Conservation (phyloP, 2,888 invertebrate species). For the Villa cingulata region DNA sequence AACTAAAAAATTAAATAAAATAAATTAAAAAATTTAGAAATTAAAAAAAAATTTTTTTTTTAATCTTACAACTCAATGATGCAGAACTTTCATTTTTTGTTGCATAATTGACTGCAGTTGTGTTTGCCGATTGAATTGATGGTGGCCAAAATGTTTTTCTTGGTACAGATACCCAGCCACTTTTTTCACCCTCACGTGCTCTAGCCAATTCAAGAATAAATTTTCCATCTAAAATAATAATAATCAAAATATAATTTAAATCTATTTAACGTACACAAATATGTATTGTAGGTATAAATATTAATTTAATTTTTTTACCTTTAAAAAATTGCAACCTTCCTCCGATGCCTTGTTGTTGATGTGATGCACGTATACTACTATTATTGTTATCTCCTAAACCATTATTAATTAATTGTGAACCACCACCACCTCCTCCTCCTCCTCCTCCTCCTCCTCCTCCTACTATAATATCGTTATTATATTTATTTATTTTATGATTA, state of each 20-base stretch:
- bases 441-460: constrained; percentile 15
- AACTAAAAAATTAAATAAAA: constrained; percentile 37
- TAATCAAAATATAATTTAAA: neutral
- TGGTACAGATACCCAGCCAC: constrained; percentile 80
- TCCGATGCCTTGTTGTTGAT: constrained; percentile 17
- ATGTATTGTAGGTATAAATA: neutral
- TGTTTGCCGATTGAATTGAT: constrained; percentile 47
- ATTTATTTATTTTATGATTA: neutral
- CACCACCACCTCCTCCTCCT: constrained; percentile 13
- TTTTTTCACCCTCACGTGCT: constrained; percentile 62
- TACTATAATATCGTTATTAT: constrained; percentile 6
- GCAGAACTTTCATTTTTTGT: constrained; percentile 56
- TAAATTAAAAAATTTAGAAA: too few relatives aligned
- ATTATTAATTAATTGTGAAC: constrained; percentile 1
- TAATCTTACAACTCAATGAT: constrained; percentile 64
- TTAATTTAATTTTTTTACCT: constrained; percentile 19
- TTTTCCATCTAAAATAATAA: constrained; percentile 61
- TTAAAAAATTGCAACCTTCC: constrained; percentile 36
- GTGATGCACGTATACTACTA: neutral
- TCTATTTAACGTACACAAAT: neutral
- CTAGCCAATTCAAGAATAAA: constrained; percentile 74
- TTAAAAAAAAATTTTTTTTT: too few relatives aligned
- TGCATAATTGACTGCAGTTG: constrained; percentile 29
- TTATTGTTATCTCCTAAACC: neutral
- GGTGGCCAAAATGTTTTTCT: constrained; percentile 79